Evolutionary conservation across 2,888 invertebrate genomes (phyloP), one percentile per base, ranked within the genome.

Genomic region (Epinotia demarniana): DNA sequence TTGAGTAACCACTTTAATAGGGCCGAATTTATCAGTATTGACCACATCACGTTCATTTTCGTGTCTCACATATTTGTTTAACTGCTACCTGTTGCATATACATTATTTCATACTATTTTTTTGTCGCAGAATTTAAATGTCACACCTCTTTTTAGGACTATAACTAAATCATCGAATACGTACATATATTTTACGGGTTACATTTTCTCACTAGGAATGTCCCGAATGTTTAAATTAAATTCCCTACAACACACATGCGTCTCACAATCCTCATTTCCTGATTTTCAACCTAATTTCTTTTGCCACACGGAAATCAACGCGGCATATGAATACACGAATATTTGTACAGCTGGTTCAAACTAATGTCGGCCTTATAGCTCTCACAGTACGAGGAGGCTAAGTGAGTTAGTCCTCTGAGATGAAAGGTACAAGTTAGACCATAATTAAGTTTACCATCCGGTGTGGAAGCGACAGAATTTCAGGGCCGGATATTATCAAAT

Each of bases 401-500:
- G 53, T 18, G 64, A 53, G 18, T n/a, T 53, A 64, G 39, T 66
- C 23, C 8, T 60, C 49, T 33, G 57, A 61, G 69, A 64, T 73
- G 73, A 62, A 69, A 74, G 57, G 74, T 61, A 70, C 70, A 75
- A 70, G 70, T 75, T 75, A 55, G 60, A 75, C 70, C 70, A 75
- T 75, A 75, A 75, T 75, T 71, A 75, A 75, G 70, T 71, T 66
- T 75, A 58, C 60, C 46, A 66, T 70, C 75, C 70, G 69, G 64
- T 49, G 23, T 43, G 46, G 63, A 19, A 75, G 64, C 75, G 75
- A 64, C 64, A 43, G 70, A 71, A 75, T 75, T 71, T 75, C 70
- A 64, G 66, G 23, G 33, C 53, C 70, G 70, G 75, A 75, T 70
- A 75, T 75, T 75, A 55, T 49, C 60, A 71, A 75, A 75, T 75